Evolutionary conservation across 2,113 vertebrate species (phyloP).

Genomic region (Motacilla alba): DNA sequence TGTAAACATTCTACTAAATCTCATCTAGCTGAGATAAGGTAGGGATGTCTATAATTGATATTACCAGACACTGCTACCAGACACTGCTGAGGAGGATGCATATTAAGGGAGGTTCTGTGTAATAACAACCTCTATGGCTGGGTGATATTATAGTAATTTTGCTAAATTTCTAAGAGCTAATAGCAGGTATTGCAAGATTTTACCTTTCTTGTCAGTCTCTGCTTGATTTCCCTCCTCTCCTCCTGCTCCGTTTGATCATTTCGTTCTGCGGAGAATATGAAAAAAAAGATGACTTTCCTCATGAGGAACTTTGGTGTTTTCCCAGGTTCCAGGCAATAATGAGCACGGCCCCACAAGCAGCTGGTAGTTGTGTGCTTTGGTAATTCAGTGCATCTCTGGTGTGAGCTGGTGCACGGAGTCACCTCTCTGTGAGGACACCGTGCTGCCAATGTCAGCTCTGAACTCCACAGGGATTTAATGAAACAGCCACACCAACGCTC

Average conservation of each 20-base stretch:
- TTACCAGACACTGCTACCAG: not conserved
- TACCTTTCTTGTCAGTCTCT: constrained; percentile 96
- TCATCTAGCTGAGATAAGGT: not conserved
- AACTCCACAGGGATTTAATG: not conserved
- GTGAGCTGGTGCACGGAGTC: not conserved
- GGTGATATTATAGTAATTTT: not conserved
- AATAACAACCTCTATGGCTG: not conserved
- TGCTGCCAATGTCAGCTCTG: not conserved
- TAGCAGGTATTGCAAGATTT: not conserved
- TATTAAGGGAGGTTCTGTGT: not conserved
- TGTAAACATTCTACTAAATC: not conserved
- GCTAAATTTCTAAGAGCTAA: not conserved
- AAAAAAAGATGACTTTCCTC: constrained; percentile 36
- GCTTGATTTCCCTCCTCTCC: constrained; percentile 95
- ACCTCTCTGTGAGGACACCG: not conserved
- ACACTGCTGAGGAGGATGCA: not conserved
- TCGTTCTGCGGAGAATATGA: constrained; percentile 80
- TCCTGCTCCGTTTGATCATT: constrained; percentile 96
- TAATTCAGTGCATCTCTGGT: not conserved
- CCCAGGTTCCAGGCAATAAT: not conserved
- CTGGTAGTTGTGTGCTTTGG: not conserved
- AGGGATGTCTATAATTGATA: not conserved
- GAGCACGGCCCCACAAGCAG: not conserved
- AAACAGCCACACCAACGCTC: not conserved
- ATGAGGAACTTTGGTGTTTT: not conserved